phyloP scores from a whole-genome alignment of 2,797 vertebrate genomes.

The Ceryle rudis region DNA sequence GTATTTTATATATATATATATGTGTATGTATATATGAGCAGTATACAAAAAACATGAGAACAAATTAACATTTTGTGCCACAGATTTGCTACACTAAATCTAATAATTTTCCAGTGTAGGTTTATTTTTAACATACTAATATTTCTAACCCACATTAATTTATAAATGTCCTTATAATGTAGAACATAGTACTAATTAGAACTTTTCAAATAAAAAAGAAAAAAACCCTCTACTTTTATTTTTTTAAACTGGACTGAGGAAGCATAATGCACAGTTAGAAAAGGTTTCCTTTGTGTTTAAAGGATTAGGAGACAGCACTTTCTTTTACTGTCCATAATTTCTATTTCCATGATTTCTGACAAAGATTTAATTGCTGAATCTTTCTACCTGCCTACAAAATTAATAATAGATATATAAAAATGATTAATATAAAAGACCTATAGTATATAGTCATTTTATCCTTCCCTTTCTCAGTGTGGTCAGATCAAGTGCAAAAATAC shows the following conservation, averaged over 20 bases:
- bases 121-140: conserved; percentile 1
- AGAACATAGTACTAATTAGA: background rate
- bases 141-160: background rate
- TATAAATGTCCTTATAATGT: background rate
- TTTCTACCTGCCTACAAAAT: background rate
- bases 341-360: background rate
- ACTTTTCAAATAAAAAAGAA: background rate
- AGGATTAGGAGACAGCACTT: background rate
- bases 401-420: background rate
- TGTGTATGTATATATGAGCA: background rate
- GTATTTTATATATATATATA: background rate
- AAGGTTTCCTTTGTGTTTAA: background rate
- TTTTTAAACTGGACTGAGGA: background rate
- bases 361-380: background rate
- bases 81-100: background rate
- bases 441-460: background rate
- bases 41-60: background rate
- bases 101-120: conserved; percentile 8
- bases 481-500: conserved; percentile 5
- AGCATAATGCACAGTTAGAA: background rate
- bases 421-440: background rate
- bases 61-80: conserved; percentile 2
- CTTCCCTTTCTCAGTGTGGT: background rate
- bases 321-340: background rate
- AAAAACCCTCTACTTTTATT: background rate